Percentiles rank a stretch among this genome's conserved stretches.
Conservation (phyloP, 2,888 invertebrate genomes). For the Venusia cambrica region DNA sequence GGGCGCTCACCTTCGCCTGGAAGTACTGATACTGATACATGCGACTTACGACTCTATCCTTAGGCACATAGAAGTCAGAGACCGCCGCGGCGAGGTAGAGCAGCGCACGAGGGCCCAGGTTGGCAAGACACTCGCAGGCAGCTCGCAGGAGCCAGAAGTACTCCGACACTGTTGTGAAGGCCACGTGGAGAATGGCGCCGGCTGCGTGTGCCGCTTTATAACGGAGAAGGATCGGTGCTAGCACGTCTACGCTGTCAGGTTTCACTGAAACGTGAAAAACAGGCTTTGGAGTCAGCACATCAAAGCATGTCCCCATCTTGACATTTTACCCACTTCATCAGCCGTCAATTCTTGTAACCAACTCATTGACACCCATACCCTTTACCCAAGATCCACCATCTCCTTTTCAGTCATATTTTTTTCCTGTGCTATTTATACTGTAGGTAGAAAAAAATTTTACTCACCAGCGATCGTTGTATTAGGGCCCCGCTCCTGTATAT, state of each 20-base stretch:
- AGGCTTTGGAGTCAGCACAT: too few relatives aligned
- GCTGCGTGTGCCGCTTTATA: conserved; percentile 91
- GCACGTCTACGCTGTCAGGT: conserved; percentile 86
- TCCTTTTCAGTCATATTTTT: too few relatives aligned
- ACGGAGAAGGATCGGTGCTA: conserved; percentile 85
- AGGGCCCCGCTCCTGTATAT: conserved; percentile 82
- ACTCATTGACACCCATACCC: too few relatives aligned
- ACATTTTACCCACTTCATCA: too few relatives aligned
- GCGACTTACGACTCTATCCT: conserved; percentile 90
- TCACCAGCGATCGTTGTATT: conserved; percentile 84
- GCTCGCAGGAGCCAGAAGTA: conserved; percentile 95
- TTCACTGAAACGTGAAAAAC: conserved; percentile 85
- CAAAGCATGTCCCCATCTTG: too few relatives aligned
- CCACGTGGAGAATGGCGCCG: conserved; percentile 87
- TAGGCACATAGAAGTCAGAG: conserved; percentile 98
- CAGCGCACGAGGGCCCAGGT: conserved; percentile 85
- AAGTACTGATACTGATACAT: too few relatives aligned
- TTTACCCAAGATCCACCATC: too few relatives aligned
- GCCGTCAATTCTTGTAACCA: too few relatives aligned
- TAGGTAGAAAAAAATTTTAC: conserved; percentile 11
- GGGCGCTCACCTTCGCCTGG: too few relatives aligned
- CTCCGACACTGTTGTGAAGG: conserved; percentile 93
- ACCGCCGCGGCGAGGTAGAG: conserved; percentile 99
- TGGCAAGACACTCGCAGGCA: conserved; percentile 88
- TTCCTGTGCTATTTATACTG: too few relatives aligned